A percentile compares a stretch with the other conserved stretches of the same genome.
phyloP scores from a whole-genome alignment of 2,797 vertebrate species.

The Pelobates cultripes region DNA sequence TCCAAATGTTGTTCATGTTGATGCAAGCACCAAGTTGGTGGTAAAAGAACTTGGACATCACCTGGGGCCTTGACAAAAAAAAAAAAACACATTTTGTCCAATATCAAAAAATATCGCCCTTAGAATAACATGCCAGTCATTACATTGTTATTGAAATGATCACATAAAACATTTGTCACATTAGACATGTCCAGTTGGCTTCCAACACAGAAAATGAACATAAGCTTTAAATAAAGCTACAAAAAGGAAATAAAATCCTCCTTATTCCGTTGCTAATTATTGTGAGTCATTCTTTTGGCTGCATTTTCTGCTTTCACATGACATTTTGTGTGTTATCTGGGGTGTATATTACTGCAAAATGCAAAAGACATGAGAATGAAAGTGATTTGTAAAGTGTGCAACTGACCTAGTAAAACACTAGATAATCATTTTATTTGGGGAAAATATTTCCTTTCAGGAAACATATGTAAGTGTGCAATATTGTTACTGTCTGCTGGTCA shows the following conservation, averaged over 20 bases:
- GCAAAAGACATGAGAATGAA: conserved; percentile 19
- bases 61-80: neutral
- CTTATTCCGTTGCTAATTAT: conserved; percentile 14
- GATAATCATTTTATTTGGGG: conserved; percentile 13
- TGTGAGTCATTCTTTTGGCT: conserved; percentile 42
- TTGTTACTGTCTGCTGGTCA: conserved; percentile 5
- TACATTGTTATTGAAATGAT: neutral
- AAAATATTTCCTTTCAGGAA: conserved; percentile 6
- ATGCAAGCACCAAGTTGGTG: neutral
- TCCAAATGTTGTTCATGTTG: no score
- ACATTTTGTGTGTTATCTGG: conserved; percentile 34
- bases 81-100: neutral
- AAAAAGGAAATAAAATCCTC: conserved; percentile 4
- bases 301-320: conserved; percentile 34
- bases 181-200: neutral
- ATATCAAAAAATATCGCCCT: neutral
- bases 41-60: neutral
- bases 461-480: conserved; percentile 11
- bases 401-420: conserved; percentile 31
- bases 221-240: conserved; percentile 17
- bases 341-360: conserved; percentile 22
- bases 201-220: neutral
- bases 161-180: neutral
- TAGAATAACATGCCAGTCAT: neutral
- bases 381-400: conserved; percentile 20